Evolutionary conservation across 2,113 vertebrate genomes (phyloP).

Genomic region (Anoura caudifer): DNA sequence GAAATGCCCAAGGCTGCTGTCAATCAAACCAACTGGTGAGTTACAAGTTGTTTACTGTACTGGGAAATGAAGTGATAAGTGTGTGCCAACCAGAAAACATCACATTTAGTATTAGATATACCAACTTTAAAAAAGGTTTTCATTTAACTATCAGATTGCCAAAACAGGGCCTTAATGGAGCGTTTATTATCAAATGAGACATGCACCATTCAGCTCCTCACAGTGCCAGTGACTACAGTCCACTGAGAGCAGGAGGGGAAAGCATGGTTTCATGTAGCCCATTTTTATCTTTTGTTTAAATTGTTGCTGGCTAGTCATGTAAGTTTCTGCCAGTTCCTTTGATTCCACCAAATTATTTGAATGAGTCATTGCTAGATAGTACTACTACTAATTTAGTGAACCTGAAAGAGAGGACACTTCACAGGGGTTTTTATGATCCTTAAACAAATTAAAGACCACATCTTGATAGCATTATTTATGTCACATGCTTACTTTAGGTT

Average conservation of each 20-base stretch:
- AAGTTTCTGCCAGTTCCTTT: constrained; percentile 46
- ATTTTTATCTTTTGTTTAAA: constrained; percentile 34
- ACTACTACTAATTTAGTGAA: constrained; percentile 1
- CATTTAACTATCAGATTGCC: constrained; percentile 60
- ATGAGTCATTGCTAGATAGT: not conserved
- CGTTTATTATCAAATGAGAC: constrained; percentile 64
- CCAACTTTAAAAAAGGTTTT: constrained; percentile 65
- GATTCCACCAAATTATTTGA: constrained; percentile 31
- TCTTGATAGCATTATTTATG: not conserved
- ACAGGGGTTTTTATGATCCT: not conserved
- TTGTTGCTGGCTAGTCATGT: constrained; percentile 25
- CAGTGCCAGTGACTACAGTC: not conserved
- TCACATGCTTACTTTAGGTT: not conserved
- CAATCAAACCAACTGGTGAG: constrained; percentile 82
- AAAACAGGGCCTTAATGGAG: constrained; percentile 56
- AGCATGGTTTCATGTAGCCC: not conserved
- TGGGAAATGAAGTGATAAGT: constrained; percentile 84
- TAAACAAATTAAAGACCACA: constrained; percentile 53
- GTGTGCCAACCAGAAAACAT: constrained; percentile 75
- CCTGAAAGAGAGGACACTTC: not conserved
- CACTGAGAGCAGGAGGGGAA: not conserved
- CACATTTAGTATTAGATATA: constrained; percentile 72
- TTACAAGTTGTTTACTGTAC: constrained; percentile 82
- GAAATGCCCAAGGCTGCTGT: constrained; percentile 81
- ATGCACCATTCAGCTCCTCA: constrained; percentile 55